Base-by-base conservation (phyloP, 2,797 vertebrate genomes). In the Carcharodon carcharias region DNA sequence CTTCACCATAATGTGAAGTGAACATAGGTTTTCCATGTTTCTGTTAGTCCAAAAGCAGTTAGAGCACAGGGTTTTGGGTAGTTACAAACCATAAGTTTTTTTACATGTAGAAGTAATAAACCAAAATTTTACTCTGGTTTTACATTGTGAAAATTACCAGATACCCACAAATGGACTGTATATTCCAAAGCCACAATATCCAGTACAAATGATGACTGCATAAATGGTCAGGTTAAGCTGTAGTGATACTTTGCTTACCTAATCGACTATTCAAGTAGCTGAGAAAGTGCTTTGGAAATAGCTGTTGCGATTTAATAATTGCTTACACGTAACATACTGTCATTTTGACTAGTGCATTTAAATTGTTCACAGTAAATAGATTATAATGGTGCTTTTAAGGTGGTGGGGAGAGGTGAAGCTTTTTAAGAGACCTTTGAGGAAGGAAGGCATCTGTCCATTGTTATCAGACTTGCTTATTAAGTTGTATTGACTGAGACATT, bases 401-500 rank as follows among this genome's bases (percentile, higher is more conserved):
- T 95, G 45, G 65, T 31, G 94, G 45, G 69, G 50, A 77, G 28
- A 73, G 65, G 28, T 73, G 50, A 73, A 95, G 67, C 45, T 56
- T 56, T 56, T 95, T 95, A 73, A 95, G 71, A 95, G 94, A 95
- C 45, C 94, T 77, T 95, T 96, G 97, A 97, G 96, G 97, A 96
- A 96, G 95, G 96, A 96, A 96, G 96, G 96, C 92, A 96, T 97
- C 98, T 99, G 98, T 98, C 98, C 97, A 63, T 97, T 96, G 98
- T 98, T 97, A 98, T 99, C 98, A 98, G 98, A 98, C 98, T 98
- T 98, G 98, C 99, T 99, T 99, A 98, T 99, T 99, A 99, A 99
- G 98, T 99, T 98, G 98, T 99, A 99, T 99, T 99, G 99, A 99
- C 99, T 99, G 99, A 99, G 99, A 99, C 99, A 99, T 99, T 98